These are phyloP conservation scores for Caenorhabditis wallacei DNA, from an alignment of 2,888 invertebrate species.

Conservation along the genomic window DNA sequence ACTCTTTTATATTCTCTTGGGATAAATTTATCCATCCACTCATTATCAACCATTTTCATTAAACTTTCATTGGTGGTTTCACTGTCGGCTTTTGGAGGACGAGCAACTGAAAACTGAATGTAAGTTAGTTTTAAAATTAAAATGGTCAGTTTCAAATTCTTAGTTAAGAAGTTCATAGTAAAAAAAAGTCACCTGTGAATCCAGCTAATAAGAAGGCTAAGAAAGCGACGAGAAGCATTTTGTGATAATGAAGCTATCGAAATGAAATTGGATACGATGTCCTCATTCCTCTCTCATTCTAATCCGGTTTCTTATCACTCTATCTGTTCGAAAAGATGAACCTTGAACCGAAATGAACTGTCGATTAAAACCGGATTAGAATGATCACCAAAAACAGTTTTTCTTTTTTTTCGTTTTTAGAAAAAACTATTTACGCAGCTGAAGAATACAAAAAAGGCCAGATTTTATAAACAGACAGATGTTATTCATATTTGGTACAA, in stretches of 20 bases:
- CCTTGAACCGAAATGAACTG: slow-evolving; percentile 44
- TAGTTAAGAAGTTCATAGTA: background rate
- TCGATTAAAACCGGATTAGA: slow-evolving; percentile 17
- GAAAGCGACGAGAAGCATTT: slow-evolving; percentile 18
- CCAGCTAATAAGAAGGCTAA: background rate
- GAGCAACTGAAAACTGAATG: slow-evolving; percentile 12
- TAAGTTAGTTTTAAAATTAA: too few species aligned
- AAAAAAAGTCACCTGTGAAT: slow-evolving; percentile 22
- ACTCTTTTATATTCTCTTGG: slow-evolving; percentile 69
- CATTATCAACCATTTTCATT: slow-evolving; percentile 76
- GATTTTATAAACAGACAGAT: too few species aligned
- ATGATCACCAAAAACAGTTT: too few species aligned
- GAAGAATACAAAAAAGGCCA: too few species aligned
- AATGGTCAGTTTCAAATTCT: too few species aligned
- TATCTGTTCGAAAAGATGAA: slow-evolving; percentile 27
- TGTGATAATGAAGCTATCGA: slow-evolving; percentile 35
- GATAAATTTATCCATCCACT: slow-evolving; percentile 76
- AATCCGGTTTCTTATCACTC: slow-evolving; percentile 16
- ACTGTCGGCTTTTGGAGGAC: slow-evolving; percentile 2
- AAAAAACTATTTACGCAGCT: too few species aligned
- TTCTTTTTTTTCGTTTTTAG: too few species aligned
- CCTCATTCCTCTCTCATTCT: slow-evolving; percentile 27
- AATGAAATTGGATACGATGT: slow-evolving; percentile 12
- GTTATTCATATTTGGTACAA: too few species aligned
- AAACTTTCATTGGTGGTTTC: slow-evolving; percentile 64